Base-by-base conservation (phyloP, 1,140 invertebrate genomes). In the Orchesella cincta region DNA sequence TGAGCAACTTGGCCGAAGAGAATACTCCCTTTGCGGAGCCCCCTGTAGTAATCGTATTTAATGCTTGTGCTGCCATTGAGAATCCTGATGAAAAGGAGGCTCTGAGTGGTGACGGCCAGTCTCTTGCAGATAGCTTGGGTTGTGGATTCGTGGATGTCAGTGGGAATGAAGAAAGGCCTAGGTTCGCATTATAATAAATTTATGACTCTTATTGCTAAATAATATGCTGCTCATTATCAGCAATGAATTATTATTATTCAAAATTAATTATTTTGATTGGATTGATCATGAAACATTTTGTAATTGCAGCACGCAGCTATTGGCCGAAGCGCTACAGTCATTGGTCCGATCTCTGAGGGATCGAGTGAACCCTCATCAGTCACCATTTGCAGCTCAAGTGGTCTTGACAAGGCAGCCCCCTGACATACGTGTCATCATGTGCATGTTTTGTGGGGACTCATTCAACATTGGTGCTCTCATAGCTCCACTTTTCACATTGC, bases 361-460 rank as follows among this genome's bases (percentile, higher is more conserved):
- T 28, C 54, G 80, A 31, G 75, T 76, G 26, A 80, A 80, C 74
- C 81, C 80, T 31, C 67, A 78, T 70, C 75, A 79, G 73, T 75
- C 76, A 29, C 81, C 81, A 18, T 80, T 80, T 75, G 74, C 71
- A 23, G 34, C 78, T 14, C 79, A 80, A 78, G 76, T 82, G 1
- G 78, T 80, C 34, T 73, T 82, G 3, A 78, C 39, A 35, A 79
- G 81, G 33, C 75, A 80, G 36, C 51, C 76, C 33, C 80, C 78
- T 1, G 75, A 77, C 85, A 87, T 84, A 83, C 92, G 93, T 81
- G 94, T 98, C 85, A 94, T 98, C 83, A 93, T 98, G 90, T 98
- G 95, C 85, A 92, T 98, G 90, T 96, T 98, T 85, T 99, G 97
- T 87, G 96, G 96, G 57, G 97, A 98, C 87, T 93, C 94, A 20